Evolutionary conservation across 2,888 invertebrate genomes (phyloP), one percentile per base, ranked within the genome.

Genomic region (Pheosia gnoma): DNA sequence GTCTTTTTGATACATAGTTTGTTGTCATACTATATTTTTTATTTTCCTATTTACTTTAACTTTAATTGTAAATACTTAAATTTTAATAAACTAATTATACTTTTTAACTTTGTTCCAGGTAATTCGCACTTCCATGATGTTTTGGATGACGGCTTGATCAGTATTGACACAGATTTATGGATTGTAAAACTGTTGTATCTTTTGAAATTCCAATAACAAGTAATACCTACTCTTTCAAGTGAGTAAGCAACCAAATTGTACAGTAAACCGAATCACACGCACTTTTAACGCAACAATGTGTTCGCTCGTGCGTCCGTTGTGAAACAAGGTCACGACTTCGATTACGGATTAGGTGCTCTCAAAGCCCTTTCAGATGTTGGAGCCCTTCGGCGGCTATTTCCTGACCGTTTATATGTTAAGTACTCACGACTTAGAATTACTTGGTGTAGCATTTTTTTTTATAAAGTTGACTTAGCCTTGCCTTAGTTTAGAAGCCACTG

Each of bases 21-120:
- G 25, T 25, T 2, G 25, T 25, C 25, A 25, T 25, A 25, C 25
- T 25, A 25, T 25, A 1, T 25, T 25, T 1, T 25, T 25, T 25
- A 25, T 25, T 25, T 25, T 25, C 25, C 25, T 25, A 25, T 25
- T 25, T 25, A 25, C 25, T 25, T 25, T 25, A 25, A 25, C 25
- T 25, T 0, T 25, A 25, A 25, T 2, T 25, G 25, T 25, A 25
- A 25, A 25, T 25, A 25, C 25, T 25, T 25, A 25, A 25, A 25
- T 25, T 25, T 25, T 25, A 25, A 25, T 25, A 25, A 25, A 25
- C 25, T 25, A 25, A 25, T 25, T 25, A 25, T 25, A 25, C 25
- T 25, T 25, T 25, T 49, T 36, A 67, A 70, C 70, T 78, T 79
- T 80, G 77, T 87, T 87, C 54, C 86, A 86, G 87, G 86, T 87